Conservation (phyloP, 2,888 invertebrate species). For the Patella ulyssiponensis region DNA sequence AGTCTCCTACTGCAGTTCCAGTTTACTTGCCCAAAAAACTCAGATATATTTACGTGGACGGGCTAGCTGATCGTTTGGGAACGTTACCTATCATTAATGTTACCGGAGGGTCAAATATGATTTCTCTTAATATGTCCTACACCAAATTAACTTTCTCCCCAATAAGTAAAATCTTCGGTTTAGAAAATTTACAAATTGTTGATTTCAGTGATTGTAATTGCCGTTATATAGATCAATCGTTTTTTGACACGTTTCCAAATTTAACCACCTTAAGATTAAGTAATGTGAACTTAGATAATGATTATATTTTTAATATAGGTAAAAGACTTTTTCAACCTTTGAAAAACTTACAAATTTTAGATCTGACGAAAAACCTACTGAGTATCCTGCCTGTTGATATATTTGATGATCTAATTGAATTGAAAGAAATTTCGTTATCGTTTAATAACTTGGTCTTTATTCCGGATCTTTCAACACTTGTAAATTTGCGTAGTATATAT, state of each 20-base stretch:
- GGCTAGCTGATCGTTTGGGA: neutral
- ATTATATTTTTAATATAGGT: neutral
- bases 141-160: neutral
- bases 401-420: neutral
- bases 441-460: neutral
- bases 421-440: neutral
- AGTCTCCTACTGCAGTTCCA: too few species aligned
- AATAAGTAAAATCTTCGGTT: neutral
- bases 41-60: neutral
- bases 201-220: neutral
- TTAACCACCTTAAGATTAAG: neutral
- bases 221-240: neutral
- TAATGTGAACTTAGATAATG: neutral
- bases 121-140: neutral
- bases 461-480: neutral
- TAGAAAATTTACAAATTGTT: neutral
- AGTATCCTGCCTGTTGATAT: neutral
- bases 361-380: neutral
- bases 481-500: neutral
- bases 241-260: slow-evolving; percentile 9
- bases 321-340: neutral
- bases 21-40: neutral
- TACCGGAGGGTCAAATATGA: neutral
- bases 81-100: neutral
- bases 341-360: neutral